phyloP scores from a whole-genome alignment of 53 echinoderm and acorn worm genomes.

The Echinarachnius parma region DNA sequence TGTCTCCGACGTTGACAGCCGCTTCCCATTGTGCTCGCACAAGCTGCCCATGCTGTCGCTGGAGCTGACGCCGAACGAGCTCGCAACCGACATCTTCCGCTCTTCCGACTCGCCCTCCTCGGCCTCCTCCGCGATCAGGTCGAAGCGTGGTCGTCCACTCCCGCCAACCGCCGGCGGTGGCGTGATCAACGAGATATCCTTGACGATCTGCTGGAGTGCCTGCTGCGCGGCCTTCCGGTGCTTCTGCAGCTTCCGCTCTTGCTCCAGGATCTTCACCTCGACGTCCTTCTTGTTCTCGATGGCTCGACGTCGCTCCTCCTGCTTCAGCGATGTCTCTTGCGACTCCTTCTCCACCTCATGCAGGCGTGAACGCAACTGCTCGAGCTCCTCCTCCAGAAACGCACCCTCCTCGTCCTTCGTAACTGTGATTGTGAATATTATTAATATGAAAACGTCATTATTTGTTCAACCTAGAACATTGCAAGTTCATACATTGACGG shows the following conservation, averaged over 20 bases:
- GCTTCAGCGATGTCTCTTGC: slow-evolving; percentile 41
- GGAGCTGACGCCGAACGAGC: slow-evolving; percentile 34
- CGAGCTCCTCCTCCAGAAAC: slow-evolving; percentile 54
- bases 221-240: slow-evolving; percentile 52
- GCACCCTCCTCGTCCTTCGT: slow-evolving; percentile 42
- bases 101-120: slow-evolving; percentile 28
- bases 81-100: slow-evolving; percentile 17
- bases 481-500: too few relatives aligned
- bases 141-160: slow-evolving; percentile 24
- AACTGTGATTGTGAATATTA: too few relatives aligned
- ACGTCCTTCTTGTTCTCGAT: slow-evolving; percentile 56
- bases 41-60: slow-evolving; percentile 42
- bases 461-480: too few relatives aligned
- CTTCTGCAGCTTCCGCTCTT: slow-evolving; percentile 55
- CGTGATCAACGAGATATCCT: slow-evolving; percentile 35
- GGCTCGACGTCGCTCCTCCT: slow-evolving; percentile 35
- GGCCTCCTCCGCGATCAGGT: slow-evolving; percentile 29
- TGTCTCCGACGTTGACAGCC: neutral
- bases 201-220: slow-evolving; percentile 49
- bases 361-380: slow-evolving; percentile 31
- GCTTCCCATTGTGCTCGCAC: slow-evolving; percentile 7
- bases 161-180: slow-evolving; percentile 33
- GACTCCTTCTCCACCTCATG: slow-evolving; percentile 42
- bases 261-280: slow-evolving; percentile 64
- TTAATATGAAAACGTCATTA: too few relatives aligned